Evolutionary conservation across 2,113 vertebrate genomes (phyloP).

Genomic region (Barbus barbus): DNA sequence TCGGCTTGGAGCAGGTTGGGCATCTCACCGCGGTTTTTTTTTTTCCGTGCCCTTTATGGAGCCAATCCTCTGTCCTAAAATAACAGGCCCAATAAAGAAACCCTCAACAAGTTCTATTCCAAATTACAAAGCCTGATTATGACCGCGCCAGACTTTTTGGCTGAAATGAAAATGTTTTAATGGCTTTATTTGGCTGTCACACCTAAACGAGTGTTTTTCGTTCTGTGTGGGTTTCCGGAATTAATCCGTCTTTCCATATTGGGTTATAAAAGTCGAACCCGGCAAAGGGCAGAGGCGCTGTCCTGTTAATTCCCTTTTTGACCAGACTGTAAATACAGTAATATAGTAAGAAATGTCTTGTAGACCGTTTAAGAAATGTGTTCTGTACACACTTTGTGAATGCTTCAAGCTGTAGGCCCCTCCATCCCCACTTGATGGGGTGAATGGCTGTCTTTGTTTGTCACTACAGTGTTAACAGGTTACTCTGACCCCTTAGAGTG

Average conservation of each 20-base stretch:
- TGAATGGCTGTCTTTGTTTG: constrained; percentile 33
- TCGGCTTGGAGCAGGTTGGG: constrained; percentile 54
- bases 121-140: constrained; percentile 65
- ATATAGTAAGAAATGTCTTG: neutral
- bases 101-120: constrained; percentile 59
- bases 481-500: constrained; percentile 60
- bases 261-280: constrained; percentile 8
- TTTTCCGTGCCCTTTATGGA: constrained; percentile 60
- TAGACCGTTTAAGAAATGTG: neutral
- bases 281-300: no score
- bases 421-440: neutral
- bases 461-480: constrained; percentile 61
- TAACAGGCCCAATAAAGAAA: constrained; percentile 62
- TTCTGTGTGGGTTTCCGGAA: constrained; percentile 10
- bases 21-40: constrained; percentile 54
- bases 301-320: neutral
- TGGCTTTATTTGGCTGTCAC: constrained; percentile 59
- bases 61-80: constrained; percentile 59
- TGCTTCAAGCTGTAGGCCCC: neutral
- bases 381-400: neutral
- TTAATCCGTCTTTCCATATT: constrained; percentile 4
- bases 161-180: constrained; percentile 61
- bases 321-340: neutral
- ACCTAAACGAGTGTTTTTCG: constrained; percentile 45
- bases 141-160: constrained; percentile 58